Percentiles rank a stretch among this genome's conserved stretches.
phyloP scores from a whole-genome alignment of 2,113 vertebrate species.

The Corvus moneduloides region DNA sequence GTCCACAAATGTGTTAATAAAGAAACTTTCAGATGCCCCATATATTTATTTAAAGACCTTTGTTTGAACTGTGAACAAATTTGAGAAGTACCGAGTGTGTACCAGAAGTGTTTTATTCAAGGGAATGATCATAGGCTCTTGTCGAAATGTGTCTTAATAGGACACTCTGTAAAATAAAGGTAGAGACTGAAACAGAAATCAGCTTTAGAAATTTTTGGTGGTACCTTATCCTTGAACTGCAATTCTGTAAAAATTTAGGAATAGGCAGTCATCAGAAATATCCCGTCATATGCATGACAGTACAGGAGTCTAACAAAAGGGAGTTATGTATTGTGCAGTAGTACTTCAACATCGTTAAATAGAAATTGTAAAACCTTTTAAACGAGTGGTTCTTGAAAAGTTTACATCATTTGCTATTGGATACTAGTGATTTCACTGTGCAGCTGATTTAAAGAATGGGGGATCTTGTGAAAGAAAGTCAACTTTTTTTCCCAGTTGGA shows the following conservation, averaged over 20 bases:
- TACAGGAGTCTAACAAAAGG: background rate
- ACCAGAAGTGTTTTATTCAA: background rate
- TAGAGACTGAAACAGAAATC: background rate
- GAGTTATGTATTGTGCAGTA: background rate
- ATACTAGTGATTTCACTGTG: fast-evolving
- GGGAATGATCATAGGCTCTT: background rate
- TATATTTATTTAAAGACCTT: background rate
- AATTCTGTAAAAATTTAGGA: background rate
- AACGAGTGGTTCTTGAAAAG: background rate
- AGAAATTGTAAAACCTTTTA: background rate
- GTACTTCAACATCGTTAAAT: background rate
- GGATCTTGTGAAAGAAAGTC: background rate
- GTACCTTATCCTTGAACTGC: background rate
- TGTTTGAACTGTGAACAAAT: background rate
- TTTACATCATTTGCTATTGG: background rate
- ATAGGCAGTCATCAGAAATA: background rate
- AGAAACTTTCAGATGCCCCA: background rate
- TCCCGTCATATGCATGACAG: background rate
- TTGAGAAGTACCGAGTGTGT: background rate
- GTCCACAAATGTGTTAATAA: background rate
- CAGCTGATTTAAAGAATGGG: background rate
- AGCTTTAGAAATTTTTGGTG: background rate
- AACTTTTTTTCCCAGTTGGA: background rate
- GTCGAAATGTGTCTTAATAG: background rate
- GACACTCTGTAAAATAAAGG: background rate